Conservation (phyloP, 2,797 vertebrate genomes). For the Tragopan temminckii region DNA sequence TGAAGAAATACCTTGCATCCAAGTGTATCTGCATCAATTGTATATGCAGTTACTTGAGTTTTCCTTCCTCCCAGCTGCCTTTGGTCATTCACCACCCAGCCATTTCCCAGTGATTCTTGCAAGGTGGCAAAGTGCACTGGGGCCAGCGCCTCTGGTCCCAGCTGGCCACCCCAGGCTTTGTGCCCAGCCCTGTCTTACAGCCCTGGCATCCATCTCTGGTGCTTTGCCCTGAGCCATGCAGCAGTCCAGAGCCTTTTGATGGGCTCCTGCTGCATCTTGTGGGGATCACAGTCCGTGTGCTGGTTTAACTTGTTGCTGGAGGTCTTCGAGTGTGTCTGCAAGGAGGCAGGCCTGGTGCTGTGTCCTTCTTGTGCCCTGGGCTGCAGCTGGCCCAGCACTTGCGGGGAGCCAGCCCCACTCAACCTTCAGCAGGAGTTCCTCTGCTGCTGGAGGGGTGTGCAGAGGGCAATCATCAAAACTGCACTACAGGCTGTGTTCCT, state of each 20-base stretch:
- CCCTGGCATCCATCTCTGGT: rapidly evolving
- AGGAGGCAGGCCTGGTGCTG: background rate
- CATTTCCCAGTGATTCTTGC: rapidly evolving
- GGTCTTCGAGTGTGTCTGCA: background rate
- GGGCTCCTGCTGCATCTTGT: background rate
- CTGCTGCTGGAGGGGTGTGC: background rate
- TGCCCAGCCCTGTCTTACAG: rapidly evolving
- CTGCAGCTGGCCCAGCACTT: background rate
- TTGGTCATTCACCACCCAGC: background rate
- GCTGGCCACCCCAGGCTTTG: background rate
- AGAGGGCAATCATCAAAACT: background rate
- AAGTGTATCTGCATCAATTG: background rate
- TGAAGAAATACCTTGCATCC: background rate
- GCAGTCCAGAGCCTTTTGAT: background rate
- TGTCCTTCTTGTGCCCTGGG: background rate
- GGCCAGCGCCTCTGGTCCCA: background rate
- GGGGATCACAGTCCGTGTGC: rapidly evolving
- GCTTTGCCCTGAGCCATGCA: background rate
- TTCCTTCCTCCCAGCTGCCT: background rate
- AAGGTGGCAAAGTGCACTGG: background rate
- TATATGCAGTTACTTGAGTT: background rate
- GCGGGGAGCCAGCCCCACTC: background rate
- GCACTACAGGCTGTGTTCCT: constrained; percentile 37
- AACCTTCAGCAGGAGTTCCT: background rate
- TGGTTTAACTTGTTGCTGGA: background rate